Evolutionary conservation across 2,113 vertebrate genomes (phyloP), one percentile per base, ranked within the genome.

Genomic region (Mesitornis unicolor): DNA sequence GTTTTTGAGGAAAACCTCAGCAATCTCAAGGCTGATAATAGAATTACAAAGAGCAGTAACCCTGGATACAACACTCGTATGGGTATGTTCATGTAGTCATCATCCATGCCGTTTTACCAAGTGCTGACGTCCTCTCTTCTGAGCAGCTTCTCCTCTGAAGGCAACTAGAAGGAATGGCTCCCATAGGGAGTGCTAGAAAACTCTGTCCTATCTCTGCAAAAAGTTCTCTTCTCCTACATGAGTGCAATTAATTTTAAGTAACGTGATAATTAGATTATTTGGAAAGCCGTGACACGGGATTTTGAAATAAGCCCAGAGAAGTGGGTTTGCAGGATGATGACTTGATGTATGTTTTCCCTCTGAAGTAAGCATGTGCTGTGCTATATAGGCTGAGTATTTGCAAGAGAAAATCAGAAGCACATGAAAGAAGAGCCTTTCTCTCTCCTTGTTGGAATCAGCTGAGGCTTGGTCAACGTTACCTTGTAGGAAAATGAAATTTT

Each of bases 301-400:
- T 82, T 38, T 95, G 14, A 93, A 92, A 89, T 71, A 67, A 84
- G 7, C 4, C 10, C 19, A 17, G 8, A 87, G 40, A 76, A 61
- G 7, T 16, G 1, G 0, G 2, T 33, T 70, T n/a, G 14, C 33
- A 60, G 33, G 40, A 67, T 59, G 59, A 61, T 38, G 0, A 11
- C 29, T 33, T 53, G 21, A 47, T 67, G 19, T 9, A 4, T 1
- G 0, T 74, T 88, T 89, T 48, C 6, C 20, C 7, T 83, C 57
- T 63, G 40, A 86, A 60, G 11, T 45, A 59, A 87, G 60, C 48
- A 18, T 24, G 16, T 50, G 2, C 26, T 64, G 28, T 84, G 15
- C 33, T 88, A 5, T 57, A 16, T 38, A 36, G n/a, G 7, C 38
- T 93, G 43, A 51, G 33, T 88, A 76, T 83, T 89, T 90, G 35